Evolutionary conservation across 2,113 vertebrate genomes (phyloP), one percentile per base, ranked within the genome.

Genomic region (Strix uralensis): DNA sequence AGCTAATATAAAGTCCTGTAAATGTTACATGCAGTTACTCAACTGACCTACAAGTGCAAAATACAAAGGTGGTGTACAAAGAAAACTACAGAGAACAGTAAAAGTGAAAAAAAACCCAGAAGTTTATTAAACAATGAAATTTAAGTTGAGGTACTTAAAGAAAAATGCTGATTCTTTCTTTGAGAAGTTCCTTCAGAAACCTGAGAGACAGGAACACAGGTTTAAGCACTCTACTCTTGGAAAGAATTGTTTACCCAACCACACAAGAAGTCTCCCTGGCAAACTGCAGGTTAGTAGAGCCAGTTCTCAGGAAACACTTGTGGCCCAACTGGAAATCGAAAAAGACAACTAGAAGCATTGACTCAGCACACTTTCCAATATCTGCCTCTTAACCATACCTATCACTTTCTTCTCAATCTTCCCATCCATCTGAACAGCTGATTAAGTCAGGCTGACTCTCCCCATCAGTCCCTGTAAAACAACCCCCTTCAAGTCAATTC

Each of bases 81-180:
- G 4, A 72, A 55, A 81, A 57, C 29, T 44, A 65, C 1, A 9
- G 2, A 70, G 38, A 86, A 59, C 14, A 32, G 7, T 8, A 38
- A 32, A 79, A 47, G 10, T 21, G 2, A 25, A 34, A 57, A 62
- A 44, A 69, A 16, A 1, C 2, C 9, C 1, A 0, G 7, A 46
- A 3, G 8, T 36, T 75, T 46, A 49, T 11, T 47, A 74, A 72
- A 20, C 27, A 36, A 21, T 34, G 23, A 62, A 3, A 57, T 70
- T 30, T 30, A 62, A 59, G 7, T 32, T 61, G 49, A 72, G 15
- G 5, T 30, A 72, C 21, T 32, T 58, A 18, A 38, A 88, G 23
- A 65, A 3, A 65, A 81, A 77, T 29, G 46, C 2, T 26, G 19
- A 58, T 57, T 66, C 10, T 54, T 81, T 47, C 51, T 73, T 69